phyloP scores from a whole-genome alignment of 2,797 vertebrate genomes.

The Danio tinwini region DNA sequence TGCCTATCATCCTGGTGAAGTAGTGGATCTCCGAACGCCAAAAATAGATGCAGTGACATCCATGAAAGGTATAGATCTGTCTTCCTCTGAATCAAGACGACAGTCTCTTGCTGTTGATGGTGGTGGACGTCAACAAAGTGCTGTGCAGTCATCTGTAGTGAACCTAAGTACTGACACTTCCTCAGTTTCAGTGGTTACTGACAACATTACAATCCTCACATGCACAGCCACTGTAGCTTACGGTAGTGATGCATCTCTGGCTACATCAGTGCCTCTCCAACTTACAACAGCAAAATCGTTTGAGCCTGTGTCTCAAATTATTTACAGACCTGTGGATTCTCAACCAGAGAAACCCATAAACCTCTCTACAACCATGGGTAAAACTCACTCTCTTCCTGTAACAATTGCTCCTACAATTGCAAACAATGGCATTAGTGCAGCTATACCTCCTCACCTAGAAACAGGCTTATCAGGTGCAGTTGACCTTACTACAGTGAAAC shows the following conservation, averaged over 20 bases:
- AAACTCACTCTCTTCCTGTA: constrained; percentile 78
- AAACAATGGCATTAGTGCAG: constrained; percentile 84
- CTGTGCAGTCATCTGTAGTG: constrained; percentile 91
- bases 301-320: constrained; percentile 84
- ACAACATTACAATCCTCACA: constrained; percentile 84
- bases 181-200: constrained; percentile 81
- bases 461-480: constrained; percentile 83
- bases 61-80: constrained; percentile 89
- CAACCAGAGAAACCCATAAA: constrained; percentile 93
- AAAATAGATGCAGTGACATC: constrained; percentile 82
- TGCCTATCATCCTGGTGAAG: constrained; percentile 80
- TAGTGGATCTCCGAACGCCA: constrained; percentile 93
- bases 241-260: constrained; percentile 76
- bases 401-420: constrained; percentile 80
- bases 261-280: constrained; percentile 84
- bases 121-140: constrained; percentile 83
- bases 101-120: constrained; percentile 77
- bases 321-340: constrained; percentile 78
- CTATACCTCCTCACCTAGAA: constrained; percentile 71
- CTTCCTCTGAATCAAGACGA: constrained; percentile 82
- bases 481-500: constrained; percentile 93
- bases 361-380: constrained; percentile 81
- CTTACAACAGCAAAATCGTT: constrained; percentile 88
- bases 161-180: constrained; percentile 89
- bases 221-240: constrained; percentile 81